Evolutionary conservation across 2,113 vertebrate species (phyloP).

Genomic region (Xiphophorus hellerii): DNA sequence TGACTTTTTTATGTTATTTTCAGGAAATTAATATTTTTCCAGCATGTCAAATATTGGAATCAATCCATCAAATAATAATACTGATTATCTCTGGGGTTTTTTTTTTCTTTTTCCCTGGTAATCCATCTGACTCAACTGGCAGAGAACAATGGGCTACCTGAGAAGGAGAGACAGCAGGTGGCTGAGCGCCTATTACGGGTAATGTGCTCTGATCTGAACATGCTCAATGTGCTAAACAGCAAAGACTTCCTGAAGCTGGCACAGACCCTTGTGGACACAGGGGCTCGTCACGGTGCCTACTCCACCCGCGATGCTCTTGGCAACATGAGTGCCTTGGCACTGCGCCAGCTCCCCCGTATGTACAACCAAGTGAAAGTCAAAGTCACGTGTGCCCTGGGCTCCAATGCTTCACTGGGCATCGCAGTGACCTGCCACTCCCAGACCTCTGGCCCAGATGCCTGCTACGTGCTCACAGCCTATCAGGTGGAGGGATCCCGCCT

Average conservation of each 20-base stretch:
- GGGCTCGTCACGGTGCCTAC: constrained; percentile 94
- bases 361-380: constrained; percentile 99
- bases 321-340: constrained; percentile 92
- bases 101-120: constrained; percentile 16
- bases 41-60: not conserved
- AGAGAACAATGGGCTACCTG: constrained; percentile 89
- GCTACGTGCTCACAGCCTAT: constrained; percentile 93
- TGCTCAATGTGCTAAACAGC: constrained; percentile 89
- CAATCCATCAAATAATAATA: not conserved
- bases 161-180: constrained; percentile 97
- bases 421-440: constrained; percentile 96
- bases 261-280: constrained; percentile 94
- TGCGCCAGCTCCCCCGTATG: constrained; percentile 96
- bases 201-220: constrained; percentile 93
- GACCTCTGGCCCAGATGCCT: constrained; percentile 89
- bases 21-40: too few relatives aligned
- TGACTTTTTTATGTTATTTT: not conserved
- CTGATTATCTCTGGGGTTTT: constrained; percentile 19
- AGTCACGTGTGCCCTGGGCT: constrained; percentile 95
- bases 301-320: constrained; percentile 93
- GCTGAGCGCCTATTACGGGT: constrained; percentile 93
- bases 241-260: constrained; percentile 98
- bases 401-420: constrained; percentile 93
- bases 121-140: constrained; percentile 35
- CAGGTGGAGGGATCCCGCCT: constrained; percentile 94